A percentile compares a stretch with the other conserved stretches of the same genome.
These are phyloP conservation scores for Ranitomeya variabilis DNA, from an alignment of 2,113 vertebrate genomes.

Conservation along the genomic window DNA sequence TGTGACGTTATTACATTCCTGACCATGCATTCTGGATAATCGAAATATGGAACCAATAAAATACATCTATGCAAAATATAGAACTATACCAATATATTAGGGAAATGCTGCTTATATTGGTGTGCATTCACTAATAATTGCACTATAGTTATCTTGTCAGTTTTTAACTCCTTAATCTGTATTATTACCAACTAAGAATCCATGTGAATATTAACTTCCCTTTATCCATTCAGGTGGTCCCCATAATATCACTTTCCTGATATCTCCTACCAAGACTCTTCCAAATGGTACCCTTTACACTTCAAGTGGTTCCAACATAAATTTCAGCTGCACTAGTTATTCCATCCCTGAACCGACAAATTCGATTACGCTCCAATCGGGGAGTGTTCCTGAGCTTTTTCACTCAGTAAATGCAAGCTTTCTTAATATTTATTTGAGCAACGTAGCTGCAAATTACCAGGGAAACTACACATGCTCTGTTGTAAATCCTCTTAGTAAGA, in stretches of 20 bases:
- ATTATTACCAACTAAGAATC: background rate
- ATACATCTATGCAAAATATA: background rate
- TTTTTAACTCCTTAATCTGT: background rate
- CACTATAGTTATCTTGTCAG: background rate
- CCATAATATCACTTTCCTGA: conserved; percentile 58
- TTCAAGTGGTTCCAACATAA: conserved; percentile 60
- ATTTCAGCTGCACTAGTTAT: conserved; percentile 72
- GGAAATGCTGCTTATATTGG: background rate
- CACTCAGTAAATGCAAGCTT: background rate
- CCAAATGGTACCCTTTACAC: conserved; percentile 72
- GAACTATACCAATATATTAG: background rate
- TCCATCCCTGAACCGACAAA: conserved; percentile 67
- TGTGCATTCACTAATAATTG: too few relatives aligned
- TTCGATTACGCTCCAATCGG: conserved; percentile 67
- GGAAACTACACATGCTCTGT: conserved; percentile 78
- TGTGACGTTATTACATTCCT: too few relatives aligned
- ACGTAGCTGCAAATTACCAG: conserved; percentile 69
- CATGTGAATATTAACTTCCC: background rate
- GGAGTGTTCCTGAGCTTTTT: background rate
- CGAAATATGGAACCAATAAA: background rate
- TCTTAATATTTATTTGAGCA: conserved; percentile 63
- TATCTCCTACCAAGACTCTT: conserved; percentile 62
- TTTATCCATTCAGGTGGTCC: conserved; percentile 71
- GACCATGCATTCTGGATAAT: background rate
- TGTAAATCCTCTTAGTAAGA: conserved; percentile 67